phyloP scores from a whole-genome alignment of 1,140 invertebrate species.

The Agraylea sexmaculata region DNA sequence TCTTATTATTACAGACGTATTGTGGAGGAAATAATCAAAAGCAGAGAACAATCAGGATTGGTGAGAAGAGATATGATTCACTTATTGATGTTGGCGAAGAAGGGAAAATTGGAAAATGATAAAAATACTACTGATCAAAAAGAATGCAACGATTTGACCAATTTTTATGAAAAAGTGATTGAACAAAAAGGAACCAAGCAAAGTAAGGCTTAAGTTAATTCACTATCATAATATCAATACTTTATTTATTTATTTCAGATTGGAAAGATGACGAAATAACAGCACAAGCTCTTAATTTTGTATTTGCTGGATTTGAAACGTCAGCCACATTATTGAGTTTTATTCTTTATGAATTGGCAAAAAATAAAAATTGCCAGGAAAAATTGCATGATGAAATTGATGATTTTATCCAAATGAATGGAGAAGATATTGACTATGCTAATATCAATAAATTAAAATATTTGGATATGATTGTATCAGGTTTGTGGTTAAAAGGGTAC shows the following conservation, averaged over 20 bases:
- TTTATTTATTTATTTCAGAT: constrained; percentile 15
- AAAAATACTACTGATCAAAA: too few species aligned
- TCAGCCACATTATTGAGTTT: constrained; percentile 33
- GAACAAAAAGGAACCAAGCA: neutral
- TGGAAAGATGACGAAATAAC: constrained; percentile 36
- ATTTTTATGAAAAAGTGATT: neutral
- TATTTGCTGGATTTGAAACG: constrained; percentile 45
- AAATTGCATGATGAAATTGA: constrained; percentile 36
- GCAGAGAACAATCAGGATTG: too few species aligned
- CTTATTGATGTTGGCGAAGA: too few species aligned
- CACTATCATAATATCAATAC: neutral
- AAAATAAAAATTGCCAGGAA: constrained; percentile 35
- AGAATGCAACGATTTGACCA: too few species aligned
- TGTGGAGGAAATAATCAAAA: too few species aligned
- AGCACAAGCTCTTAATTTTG: constrained; percentile 32
- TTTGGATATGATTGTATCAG: constrained; percentile 33
- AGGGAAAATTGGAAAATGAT: neutral
- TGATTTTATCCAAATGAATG: constrained; percentile 21
- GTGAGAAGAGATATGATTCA: too few species aligned
- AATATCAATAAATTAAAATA: constrained; percentile 27
- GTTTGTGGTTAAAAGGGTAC: constrained; percentile 14
- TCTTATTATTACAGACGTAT: constrained; percentile 2
- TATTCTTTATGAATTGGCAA: constrained; percentile 31
- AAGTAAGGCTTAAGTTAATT: neutral
- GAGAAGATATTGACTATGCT: constrained; percentile 25